Conservation (phyloP, 1,140 invertebrate genomes). For the Macrobrachium nipponense region DNA sequence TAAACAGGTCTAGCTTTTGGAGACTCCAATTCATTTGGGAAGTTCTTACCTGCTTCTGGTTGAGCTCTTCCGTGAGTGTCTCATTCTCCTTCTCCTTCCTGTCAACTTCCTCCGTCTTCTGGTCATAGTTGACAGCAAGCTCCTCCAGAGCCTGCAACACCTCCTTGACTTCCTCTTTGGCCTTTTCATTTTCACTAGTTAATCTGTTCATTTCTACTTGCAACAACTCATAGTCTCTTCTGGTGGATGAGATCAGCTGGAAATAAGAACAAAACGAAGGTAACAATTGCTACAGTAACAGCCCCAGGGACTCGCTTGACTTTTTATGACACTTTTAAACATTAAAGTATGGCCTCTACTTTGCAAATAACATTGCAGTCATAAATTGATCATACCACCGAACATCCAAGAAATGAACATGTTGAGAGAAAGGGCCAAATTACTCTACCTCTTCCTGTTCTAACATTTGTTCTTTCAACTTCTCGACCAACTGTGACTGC, state of each 20-base stretch:
- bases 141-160: conserved; percentile 94
- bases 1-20: neutral
- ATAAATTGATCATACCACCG: neutral
- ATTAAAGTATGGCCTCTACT: too few relatives aligned
- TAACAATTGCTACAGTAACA: neutral
- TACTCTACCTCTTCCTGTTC: conserved; percentile 89
- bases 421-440: neutral
- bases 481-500: conserved; percentile 95
- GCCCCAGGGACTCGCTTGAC: neutral
- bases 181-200: conserved; percentile 95
- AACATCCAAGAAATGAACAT: conserved; percentile 1
- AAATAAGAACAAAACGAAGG: conserved; percentile 2
- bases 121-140: conserved; percentile 98
- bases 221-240: conserved; percentile 91
- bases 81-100: conserved; percentile 95
- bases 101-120: conserved; percentile 97
- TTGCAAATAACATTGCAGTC: neutral
- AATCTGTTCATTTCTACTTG: conserved; percentile 96
- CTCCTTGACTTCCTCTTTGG: conserved; percentile 99
- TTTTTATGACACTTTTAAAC: neutral
- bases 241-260: conserved; percentile 82
- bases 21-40: neutral
- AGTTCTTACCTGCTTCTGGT: conserved; percentile 77
- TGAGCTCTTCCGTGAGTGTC: conserved; percentile 81
- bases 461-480: conserved; percentile 96